Evolutionary conservation across 2,797 vertebrate species (phyloP).

Genomic region (Sandelia bainsii): DNA sequence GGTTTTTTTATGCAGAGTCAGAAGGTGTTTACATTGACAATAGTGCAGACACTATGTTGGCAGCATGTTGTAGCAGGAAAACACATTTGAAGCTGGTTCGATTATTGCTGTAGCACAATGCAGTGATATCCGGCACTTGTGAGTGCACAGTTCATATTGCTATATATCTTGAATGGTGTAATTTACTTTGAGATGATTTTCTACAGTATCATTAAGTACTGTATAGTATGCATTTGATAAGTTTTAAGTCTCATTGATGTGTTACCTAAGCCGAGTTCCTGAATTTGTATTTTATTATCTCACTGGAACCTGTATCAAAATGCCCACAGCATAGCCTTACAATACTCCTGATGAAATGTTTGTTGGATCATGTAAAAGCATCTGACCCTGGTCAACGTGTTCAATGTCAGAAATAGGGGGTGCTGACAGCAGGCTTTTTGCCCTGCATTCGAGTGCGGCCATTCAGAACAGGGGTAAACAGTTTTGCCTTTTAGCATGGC

Average conservation of each 20-base stretch:
- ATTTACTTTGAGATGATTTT: background rate
- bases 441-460: background rate
- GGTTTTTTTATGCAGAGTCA: conserved; percentile 11
- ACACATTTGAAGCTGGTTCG: background rate
- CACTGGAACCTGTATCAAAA: conserved; percentile 7
- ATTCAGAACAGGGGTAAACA: background rate
- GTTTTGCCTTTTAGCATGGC: background rate
- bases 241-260: background rate
- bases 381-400: background rate
- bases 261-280: background rate
- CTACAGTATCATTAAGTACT: background rate
- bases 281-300: background rate
- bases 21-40: conserved; percentile 6
- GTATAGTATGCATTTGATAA: background rate
- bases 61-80: conserved; percentile 5
- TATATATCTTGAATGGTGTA: background rate
- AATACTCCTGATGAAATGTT: background rate
- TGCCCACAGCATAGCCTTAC: background rate
- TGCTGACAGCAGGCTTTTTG: background rate
- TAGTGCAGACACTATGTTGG: background rate
- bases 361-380: background rate
- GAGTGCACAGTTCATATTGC: background rate
- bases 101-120: background rate
- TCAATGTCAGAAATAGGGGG: background rate
- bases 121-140: background rate